Conservation (phyloP, 2,113 vertebrate species). For the Leucopsar rothschildi region DNA sequence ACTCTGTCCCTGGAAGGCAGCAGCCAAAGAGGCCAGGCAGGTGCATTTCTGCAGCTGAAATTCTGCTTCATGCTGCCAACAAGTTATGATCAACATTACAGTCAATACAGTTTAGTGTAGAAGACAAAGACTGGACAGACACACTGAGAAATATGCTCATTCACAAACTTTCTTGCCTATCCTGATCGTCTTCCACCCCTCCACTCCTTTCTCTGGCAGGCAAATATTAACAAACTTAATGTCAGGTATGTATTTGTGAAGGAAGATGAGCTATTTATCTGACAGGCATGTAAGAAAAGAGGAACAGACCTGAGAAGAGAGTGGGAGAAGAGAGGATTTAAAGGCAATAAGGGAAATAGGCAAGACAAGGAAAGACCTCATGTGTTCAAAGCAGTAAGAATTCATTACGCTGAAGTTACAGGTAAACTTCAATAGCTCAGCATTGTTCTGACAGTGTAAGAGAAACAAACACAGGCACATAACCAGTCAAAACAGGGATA, state of each 20-base stretch:
- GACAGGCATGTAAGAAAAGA: background rate
- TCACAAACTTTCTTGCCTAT: background rate
- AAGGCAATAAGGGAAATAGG: background rate
- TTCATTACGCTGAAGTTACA: background rate
- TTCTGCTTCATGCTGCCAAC: rapidly evolving
- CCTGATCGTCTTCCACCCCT: background rate
- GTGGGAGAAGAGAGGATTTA: background rate
- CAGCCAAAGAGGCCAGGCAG: background rate
- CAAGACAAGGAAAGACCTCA: background rate
- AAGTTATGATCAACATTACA: background rate
- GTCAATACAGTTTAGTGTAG: background rate
- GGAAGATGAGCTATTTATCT: background rate
- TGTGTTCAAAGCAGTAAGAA: background rate
- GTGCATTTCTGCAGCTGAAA: background rate
- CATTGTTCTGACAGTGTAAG: background rate
- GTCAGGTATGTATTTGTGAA: background rate
- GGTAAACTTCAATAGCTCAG: background rate
- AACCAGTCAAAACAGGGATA: background rate
- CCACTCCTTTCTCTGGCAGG: background rate
- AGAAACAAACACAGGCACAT: background rate
- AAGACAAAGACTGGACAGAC: background rate
- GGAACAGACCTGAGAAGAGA: background rate
- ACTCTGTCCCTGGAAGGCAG: background rate
- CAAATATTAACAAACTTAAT: background rate
- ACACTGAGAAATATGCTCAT: background rate